Evolutionary conservation across 2,113 vertebrate species (phyloP), one percentile per base, ranked within the genome.

Genomic region (Mastomys natalensis): DNA sequence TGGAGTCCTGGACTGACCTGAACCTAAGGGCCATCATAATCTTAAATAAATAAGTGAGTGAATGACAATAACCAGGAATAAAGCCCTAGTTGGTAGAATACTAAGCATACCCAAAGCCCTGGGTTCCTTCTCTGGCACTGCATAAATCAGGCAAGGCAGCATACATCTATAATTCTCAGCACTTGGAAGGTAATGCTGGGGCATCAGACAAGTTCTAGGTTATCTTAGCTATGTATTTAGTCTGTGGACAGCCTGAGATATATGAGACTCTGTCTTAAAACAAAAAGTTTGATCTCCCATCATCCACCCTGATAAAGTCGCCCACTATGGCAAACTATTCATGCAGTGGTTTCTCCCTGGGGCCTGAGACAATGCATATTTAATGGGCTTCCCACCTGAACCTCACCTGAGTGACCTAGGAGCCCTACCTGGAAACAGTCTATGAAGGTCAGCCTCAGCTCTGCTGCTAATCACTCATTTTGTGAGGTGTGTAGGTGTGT

Each of bases 291-390:
- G 12, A 8, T 84, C 80, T 62, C n/a, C 9, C 26, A 70, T 91
- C 55, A 77, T 4, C 37, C 37, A 7, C 66, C 84, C 68, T 5
- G 4, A 80, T 76, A 66, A 80, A 85, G 21, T 58, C 13, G 43
- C 21, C 60, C 10, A 29, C 40, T 26, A 22, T 1, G 62, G n/a
- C 37, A 81, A 87, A 53, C 21, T 66, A 48, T n/a, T 60, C 81
- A 15, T 24, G 60, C 31, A n/a, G 4, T 0, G 21, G n/a, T 1
- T 19, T 70, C 58, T 84, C 48, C 17, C 21, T 1, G 15, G 22
- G 37, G 82, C 89, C 86, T 81, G 70, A 88, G 48, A 96, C 34
- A n/a, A 86, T 80, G 77, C 73, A 48, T 70, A 64, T 19, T 85
- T 73, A 68, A 70, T 22, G 45, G 87, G 31, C 29, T n/a, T 81